Evolutionary conservation across 2,888 invertebrate species (phyloP), one percentile per base, ranked within the genome.

Genomic region (Dorcus parallelipipedus): DNA sequence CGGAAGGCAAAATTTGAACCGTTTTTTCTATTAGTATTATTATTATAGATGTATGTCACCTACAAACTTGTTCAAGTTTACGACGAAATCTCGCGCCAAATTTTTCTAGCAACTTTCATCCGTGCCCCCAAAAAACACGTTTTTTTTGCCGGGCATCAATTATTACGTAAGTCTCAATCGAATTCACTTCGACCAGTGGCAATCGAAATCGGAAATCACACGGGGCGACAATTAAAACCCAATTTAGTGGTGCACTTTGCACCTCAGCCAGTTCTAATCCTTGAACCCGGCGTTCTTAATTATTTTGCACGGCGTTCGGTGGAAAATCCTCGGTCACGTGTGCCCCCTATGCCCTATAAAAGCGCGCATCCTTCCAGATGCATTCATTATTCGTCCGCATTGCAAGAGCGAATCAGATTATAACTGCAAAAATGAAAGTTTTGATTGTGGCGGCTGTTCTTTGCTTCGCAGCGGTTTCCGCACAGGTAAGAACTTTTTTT

Each of bases 381-480:
- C 10, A 49, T 38, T 14, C 49, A 54, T 54, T 54, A 49, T 40
- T 20, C 33, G 49, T 49, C 43, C 17, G 26, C 26, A 33, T 33
- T 33, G 38, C 41, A 9, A 10, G 17, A 10, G 9, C 26, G 49
- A 39, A 50, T 45, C 26, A 49, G 39, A 41, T 38, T 48, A 17
- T 14, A 40, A 47, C n/a, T 38, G 9, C 43, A 23, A 59, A 56
- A 39, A 59, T 59, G 59, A 59, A 56, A 42, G 43, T 23, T 2
- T 45, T 59, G 14, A 43, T 59, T 23, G 43, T 53, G 33, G 14
- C 49, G 40, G 53, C 49, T 14, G 56, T 52, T 38, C 38, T 59
- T 9, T 39, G 52, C 42, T 40, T 50, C 10, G 38, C 43, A 14
- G 54, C 38, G 6, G 53, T 47, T 26, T 47, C 47, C 47, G 14